Conservation (phyloP, 2,113 vertebrate genomes). For the Chamaetylas fuelleborni region DNA sequence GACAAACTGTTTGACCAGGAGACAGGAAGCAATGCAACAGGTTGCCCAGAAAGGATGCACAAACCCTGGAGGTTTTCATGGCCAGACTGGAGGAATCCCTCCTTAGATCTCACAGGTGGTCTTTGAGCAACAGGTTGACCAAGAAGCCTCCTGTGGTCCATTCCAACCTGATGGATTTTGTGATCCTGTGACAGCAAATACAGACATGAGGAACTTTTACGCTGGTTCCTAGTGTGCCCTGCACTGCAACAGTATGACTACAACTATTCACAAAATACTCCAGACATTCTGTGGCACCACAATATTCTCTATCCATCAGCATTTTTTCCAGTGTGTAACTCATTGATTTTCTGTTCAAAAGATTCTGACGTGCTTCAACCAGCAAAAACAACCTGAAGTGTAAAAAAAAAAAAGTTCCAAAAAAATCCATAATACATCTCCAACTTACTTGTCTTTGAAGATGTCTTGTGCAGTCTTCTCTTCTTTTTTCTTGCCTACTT, state of each 20-base stretch:
- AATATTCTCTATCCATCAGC: background rate
- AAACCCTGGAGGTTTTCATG: background rate
- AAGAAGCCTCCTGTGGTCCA: background rate
- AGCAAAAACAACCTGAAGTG: background rate
- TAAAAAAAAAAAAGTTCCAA: background rate
- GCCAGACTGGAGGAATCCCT: background rate
- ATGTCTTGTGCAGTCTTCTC: conserved; percentile 86
- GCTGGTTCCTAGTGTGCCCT: background rate
- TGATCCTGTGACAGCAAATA: background rate
- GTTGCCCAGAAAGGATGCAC: background rate
- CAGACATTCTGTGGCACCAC: background rate
- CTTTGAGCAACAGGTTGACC: background rate
- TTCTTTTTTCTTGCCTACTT: conserved; percentile 86
- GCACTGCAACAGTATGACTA: background rate
- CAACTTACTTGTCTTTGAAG: conserved; percentile 86
- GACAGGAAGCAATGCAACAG: background rate
- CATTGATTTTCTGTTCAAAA: background rate
- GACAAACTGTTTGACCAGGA: background rate
- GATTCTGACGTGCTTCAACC: background rate
- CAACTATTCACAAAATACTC: background rate
- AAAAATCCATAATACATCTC: background rate
- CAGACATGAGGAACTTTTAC: background rate
- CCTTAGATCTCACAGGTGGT: background rate
- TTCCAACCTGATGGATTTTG: background rate
- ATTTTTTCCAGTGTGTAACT: background rate